Conservation (phyloP, 2,113 vertebrate genomes). For the Clarias batrachus region DNA sequence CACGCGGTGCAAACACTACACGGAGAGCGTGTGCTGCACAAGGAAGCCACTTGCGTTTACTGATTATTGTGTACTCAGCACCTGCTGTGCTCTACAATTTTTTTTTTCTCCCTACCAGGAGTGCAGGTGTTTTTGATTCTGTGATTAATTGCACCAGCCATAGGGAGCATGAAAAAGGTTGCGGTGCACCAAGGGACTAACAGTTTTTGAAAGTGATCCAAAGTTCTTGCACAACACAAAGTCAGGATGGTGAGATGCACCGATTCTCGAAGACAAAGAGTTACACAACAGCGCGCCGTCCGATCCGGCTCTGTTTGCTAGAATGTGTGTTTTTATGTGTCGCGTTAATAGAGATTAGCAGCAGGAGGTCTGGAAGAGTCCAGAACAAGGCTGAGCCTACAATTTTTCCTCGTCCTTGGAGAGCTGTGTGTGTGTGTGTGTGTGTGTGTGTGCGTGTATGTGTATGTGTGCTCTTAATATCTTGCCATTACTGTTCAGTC, state of each 20-base stretch:
- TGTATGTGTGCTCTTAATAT: not conserved
- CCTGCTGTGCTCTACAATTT: slow-evolving; percentile 12
- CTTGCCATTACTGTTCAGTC: not conserved
- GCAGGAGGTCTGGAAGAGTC: not conserved
- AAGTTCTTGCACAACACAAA: not conserved
- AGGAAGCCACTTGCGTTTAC: not conserved
- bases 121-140: slow-evolving; percentile 25
- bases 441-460: not conserved
- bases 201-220: not conserved
- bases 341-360: slow-evolving; percentile 16
- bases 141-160: slow-evolving; percentile 17
- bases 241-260: not conserved
- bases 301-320: not conserved
- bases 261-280: not conserved
- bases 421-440: not conserved
- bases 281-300: not conserved
- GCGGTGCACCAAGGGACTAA: not conserved
- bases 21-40: not conserved
- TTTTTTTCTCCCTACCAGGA: not conserved
- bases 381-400: slow-evolving; percentile 10
- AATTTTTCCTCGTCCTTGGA: not conserved
- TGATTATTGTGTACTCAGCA: slow-evolving; percentile 29
- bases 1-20: slow-evolving; percentile 9
- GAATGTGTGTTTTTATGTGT: slow-evolving; percentile 10
- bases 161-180: slow-evolving; percentile 19